Conservation (phyloP, 1,140 invertebrate genomes). For the Orius laevigatus region DNA sequence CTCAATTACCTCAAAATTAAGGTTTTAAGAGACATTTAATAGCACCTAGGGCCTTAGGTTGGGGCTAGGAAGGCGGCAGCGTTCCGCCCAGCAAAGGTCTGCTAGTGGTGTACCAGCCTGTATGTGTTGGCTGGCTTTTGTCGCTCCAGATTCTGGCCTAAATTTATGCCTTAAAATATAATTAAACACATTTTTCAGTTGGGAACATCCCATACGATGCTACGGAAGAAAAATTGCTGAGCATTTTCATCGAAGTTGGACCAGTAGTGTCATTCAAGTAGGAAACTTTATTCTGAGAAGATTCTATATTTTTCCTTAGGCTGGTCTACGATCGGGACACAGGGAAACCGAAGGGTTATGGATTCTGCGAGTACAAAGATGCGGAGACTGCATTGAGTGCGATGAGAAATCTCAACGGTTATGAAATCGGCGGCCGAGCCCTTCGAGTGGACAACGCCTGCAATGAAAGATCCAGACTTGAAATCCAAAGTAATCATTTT, state of each 20-base stretch:
- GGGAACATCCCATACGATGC: slow-evolving; percentile 99
- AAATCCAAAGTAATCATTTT: slow-evolving; percentile 60
- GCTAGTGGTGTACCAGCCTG: too few relatives aligned
- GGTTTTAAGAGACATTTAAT: too few relatives aligned
- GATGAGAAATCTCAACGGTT: slow-evolving; percentile 95
- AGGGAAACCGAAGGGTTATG: slow-evolving; percentile 99
- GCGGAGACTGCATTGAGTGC: slow-evolving; percentile 94
- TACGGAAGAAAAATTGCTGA: slow-evolving; percentile 95
- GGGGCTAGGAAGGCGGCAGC: slow-evolving; percentile 9
- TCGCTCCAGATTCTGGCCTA: too few relatives aligned
- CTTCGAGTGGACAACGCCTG: slow-evolving; percentile 94
- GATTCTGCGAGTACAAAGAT: slow-evolving; percentile 98
- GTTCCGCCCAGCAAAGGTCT: too few relatives aligned
- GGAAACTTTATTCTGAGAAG: slow-evolving; percentile 23
- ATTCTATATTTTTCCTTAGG: too few relatives aligned
- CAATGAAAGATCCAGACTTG: slow-evolving; percentile 90
- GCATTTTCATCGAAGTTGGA: slow-evolving; percentile 96
- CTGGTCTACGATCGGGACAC: slow-evolving; percentile 97
- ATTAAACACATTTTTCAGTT: too few relatives aligned
- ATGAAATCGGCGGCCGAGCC: slow-evolving; percentile 92
- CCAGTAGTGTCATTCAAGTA: slow-evolving; percentile 92
- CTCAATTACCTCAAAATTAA: too few relatives aligned
- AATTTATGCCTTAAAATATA: too few relatives aligned
- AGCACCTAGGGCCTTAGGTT: slow-evolving; percentile 1
- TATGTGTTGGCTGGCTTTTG: too few relatives aligned